Percentiles rank a stretch among this genome's conserved stretches.
Conservation (phyloP, 2,113 vertebrate genomes). For the Silurus asotus region DNA sequence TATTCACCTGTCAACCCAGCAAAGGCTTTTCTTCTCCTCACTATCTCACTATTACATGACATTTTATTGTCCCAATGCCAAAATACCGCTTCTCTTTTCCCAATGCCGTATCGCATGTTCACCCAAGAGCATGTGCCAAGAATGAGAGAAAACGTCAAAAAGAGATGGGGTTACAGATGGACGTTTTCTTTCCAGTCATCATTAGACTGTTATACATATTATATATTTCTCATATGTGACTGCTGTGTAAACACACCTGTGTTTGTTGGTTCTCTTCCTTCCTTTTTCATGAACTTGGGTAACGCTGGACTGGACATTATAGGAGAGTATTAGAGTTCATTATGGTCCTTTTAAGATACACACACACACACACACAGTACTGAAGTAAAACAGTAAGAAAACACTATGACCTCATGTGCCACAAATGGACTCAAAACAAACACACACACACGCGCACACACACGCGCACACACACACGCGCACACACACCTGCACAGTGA, state of each 20-base stretch:
- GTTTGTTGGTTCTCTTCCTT: neutral
- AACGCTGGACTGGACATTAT: neutral
- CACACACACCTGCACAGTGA: neutral
- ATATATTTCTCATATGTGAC: neutral
- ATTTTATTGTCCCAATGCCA: slow-evolving; percentile 23
- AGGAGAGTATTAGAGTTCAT: no score
- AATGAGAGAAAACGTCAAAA: slow-evolving; percentile 21
- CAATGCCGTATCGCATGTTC: slow-evolving; percentile 1
- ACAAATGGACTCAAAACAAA: neutral
- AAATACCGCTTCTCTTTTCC: slow-evolving; percentile 22
- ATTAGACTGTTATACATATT: neutral
- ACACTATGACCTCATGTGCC: slow-evolving; percentile 23
- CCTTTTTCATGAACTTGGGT: neutral
- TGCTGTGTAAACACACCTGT: neutral
- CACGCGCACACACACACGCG: neutral
- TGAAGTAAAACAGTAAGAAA: slow-evolving; percentile 28
- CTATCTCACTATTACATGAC: slow-evolving; percentile 33
- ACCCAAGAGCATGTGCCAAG: slow-evolving; percentile 17
- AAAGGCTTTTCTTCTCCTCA: slow-evolving; percentile 2
- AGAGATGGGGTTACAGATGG: slow-evolving; percentile 15
- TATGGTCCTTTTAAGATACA: no score
- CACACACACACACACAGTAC: slow-evolving; percentile 4
- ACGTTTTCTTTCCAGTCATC: slow-evolving; percentile 13
- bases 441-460: neutral
- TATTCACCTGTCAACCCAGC: slow-evolving; percentile 44